These are phyloP conservation scores for Bergia sp. DNA, from an alignment of 92 coral and sea anemone genomes.

Conservation along the genomic window DNA sequence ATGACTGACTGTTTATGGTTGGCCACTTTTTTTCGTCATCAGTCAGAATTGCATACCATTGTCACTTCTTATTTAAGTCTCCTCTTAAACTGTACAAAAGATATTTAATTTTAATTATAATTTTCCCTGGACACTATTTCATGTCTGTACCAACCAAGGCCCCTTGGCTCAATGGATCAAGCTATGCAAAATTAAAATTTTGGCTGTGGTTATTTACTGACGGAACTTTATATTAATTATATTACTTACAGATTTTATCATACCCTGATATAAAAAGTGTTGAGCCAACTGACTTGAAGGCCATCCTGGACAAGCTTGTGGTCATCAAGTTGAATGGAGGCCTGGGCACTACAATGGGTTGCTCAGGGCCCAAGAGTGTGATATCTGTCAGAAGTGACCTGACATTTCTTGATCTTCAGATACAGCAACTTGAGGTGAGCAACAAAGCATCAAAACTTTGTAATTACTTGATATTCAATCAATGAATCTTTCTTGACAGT, in stretches of 20 bases:
- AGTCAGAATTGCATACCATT: too few species aligned
- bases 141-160: too few species aligned
- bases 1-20: too few species aligned
- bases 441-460: not conserved
- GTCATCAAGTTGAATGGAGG: constrained; percentile 98
- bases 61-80: too few species aligned
- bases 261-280: constrained; percentile 60
- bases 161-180: too few species aligned
- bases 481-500: too few species aligned
- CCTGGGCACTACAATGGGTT: constrained; percentile 97
- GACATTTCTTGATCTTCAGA: constrained; percentile 92
- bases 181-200: not conserved
- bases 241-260: constrained; percentile 61
- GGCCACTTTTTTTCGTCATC: too few species aligned
- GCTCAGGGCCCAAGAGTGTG: constrained; percentile 91
- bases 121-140: too few species aligned
- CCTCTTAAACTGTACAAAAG: too few species aligned
- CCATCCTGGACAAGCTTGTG: constrained; percentile 82
- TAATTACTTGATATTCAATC: too few species aligned
- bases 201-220: not conserved
- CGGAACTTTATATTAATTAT: not conserved
- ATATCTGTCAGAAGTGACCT: constrained; percentile 89
- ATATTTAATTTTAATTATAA: too few species aligned
- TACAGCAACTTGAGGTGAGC: constrained; percentile 92
- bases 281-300: constrained; percentile 56